phyloP scores from a whole-genome alignment of 2,113 vertebrate species.

The Cynocephalus volans region DNA sequence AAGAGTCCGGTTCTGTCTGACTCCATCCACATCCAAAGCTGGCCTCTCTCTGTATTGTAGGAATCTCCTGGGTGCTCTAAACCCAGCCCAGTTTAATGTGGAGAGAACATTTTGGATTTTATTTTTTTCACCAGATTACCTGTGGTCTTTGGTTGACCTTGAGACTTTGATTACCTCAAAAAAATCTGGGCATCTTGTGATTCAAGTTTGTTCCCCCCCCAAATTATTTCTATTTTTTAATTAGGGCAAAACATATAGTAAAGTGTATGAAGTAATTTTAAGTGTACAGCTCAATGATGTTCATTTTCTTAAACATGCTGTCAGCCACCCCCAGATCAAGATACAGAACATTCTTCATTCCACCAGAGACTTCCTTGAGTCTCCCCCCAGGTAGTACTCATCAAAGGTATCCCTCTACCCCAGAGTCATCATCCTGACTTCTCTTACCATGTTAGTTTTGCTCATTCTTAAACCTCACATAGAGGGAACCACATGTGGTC shows the following conservation, averaged over 20 bases:
- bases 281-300: background rate
- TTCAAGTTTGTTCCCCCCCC: background rate
- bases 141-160: conserved; percentile 23
- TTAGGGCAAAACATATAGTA: background rate
- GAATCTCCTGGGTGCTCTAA: background rate
- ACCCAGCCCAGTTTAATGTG: background rate
- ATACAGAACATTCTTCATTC: background rate
- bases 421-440: background rate
- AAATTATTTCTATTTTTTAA: background rate
- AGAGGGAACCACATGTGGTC: rapidly evolving
- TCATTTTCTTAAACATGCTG: background rate
- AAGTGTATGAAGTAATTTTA: background rate
- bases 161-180: background rate
- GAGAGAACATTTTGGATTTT: conserved; percentile 9
- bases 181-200: background rate
- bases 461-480: rapidly evolving
- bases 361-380: background rate
- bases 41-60: background rate
- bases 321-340: background rate
- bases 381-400: no score
- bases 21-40: background rate
- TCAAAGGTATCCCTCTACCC: background rate
- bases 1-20: rapidly evolving
- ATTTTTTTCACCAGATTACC: background rate
- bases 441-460: background rate